Evolutionary conservation across 2,888 invertebrate genomes (phyloP).

Genomic region (Orchestes rusci): DNA sequence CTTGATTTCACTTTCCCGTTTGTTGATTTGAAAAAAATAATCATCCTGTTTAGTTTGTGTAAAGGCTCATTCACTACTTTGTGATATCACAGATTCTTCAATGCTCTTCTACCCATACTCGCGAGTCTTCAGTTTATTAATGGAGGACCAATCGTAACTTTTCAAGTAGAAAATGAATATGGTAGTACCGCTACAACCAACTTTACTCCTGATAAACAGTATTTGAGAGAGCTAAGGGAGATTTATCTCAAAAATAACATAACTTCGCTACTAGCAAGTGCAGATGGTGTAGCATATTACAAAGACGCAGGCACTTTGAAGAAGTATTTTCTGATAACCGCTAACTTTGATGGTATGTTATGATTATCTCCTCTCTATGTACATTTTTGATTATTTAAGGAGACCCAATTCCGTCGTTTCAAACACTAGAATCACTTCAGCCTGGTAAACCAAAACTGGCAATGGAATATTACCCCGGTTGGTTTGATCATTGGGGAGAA

Average conservation of each 20-base stretch:
- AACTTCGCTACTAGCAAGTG: constrained; percentile 47
- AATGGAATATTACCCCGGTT: constrained; percentile 52
- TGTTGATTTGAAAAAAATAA: no score
- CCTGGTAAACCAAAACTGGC: constrained; percentile 50
- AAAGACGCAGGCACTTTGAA: constrained; percentile 39
- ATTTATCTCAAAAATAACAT: constrained; percentile 39
- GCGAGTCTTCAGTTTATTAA: constrained; percentile 56
- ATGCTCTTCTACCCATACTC: constrained; percentile 44
- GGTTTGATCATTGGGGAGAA: constrained; percentile 54
- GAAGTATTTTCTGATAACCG: constrained; percentile 45
- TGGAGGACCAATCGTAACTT: constrained; percentile 81
- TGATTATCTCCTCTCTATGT: not conserved
- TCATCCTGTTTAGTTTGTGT: no score
- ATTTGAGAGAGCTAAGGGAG: constrained; percentile 35
- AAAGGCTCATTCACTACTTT: no score
- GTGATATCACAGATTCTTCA: constrained; percentile 32
- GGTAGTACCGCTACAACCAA: constrained; percentile 44
- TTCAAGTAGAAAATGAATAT: constrained; percentile 69
- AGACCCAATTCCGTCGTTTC: constrained; percentile 21
- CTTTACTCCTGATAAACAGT: constrained; percentile 29
- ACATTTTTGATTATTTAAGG: constrained; percentile 6
- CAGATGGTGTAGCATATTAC: constrained; percentile 42
- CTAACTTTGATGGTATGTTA: constrained; percentile 45
- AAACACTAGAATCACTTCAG: constrained; percentile 42
- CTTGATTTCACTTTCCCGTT: not conserved